Evolutionary conservation across 2,888 invertebrate species (phyloP).

Genomic region (Tetropium fuscum): DNA sequence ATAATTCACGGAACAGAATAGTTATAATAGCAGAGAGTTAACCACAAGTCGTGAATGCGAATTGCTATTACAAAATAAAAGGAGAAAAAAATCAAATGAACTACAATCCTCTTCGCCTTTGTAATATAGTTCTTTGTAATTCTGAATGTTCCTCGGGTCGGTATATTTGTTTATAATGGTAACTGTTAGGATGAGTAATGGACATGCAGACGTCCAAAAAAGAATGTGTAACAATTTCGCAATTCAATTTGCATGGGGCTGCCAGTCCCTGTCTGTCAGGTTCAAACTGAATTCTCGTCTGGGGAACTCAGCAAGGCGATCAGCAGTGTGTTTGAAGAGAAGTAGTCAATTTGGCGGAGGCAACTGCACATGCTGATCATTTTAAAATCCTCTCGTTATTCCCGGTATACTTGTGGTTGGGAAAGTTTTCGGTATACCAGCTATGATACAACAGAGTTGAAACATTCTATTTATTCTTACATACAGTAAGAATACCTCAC

Average conservation of each 20-base stretch:
- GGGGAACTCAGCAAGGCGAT: slow-evolving; percentile 51
- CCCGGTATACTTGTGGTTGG: too few relatives aligned
- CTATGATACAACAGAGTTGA: too few relatives aligned
- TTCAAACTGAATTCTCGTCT: slow-evolving; percentile 54
- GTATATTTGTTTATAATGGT: slow-evolving; percentile 41
- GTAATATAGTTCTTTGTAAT: slow-evolving; percentile 22
- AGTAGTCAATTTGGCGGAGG: slow-evolving; percentile 39
- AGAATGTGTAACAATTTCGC: slow-evolving; percentile 64
- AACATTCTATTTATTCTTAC: too few relatives aligned
- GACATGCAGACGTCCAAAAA: slow-evolving; percentile 51
- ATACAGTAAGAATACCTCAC: too few relatives aligned
- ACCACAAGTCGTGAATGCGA: too few relatives aligned
- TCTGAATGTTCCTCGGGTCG: slow-evolving; percentile 24
- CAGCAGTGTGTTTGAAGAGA: slow-evolving; percentile 47
- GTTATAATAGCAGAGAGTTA: too few relatives aligned
- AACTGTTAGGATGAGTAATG: slow-evolving; percentile 55
- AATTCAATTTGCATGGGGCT: slow-evolving; percentile 64
- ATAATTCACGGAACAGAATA: too few relatives aligned
- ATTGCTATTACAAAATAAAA: too few relatives aligned
- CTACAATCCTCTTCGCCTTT: slow-evolving; percentile 14
- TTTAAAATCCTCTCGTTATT: not conserved
- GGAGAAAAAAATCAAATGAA: slow-evolving; percentile 7
- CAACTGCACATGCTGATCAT: slow-evolving; percentile 25
- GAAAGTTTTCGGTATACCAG: too few relatives aligned
- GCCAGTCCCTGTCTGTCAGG: slow-evolving; percentile 58